Evolutionary conservation across 2,797 vertebrate genomes (phyloP).

Genomic region (Lepidocolaptes lacrymiger): DNA sequence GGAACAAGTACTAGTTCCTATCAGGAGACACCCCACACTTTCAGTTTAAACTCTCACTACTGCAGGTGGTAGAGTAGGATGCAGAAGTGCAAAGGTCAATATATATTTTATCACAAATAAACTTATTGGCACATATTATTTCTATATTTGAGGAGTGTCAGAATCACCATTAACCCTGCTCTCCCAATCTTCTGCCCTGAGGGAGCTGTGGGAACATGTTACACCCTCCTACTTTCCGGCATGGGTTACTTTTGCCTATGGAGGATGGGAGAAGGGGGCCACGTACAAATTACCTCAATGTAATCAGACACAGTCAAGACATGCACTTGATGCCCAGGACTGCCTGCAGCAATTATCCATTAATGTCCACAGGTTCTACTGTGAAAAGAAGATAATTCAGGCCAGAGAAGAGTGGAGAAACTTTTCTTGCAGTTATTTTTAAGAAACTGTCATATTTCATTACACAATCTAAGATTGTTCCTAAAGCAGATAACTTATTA

Average conservation of each 20-base stretch:
- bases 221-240: background rate
- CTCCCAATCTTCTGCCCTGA: background rate
- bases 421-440: background rate
- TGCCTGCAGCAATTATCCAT: background rate
- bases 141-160: background rate
- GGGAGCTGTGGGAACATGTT: background rate
- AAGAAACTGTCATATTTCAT: background rate
- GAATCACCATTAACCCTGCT: background rate
- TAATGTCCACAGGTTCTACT: background rate
- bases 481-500: background rate
- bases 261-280: background rate
- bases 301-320: background rate
- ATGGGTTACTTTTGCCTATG: background rate
- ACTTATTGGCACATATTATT: background rate
- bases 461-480: background rate
- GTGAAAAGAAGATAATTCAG: background rate
- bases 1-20: background rate
- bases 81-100: background rate
- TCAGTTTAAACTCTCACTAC: background rate
- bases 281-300: background rate
- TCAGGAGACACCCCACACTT: background rate
- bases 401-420: background rate
- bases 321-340: background rate
- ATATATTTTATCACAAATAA: background rate
- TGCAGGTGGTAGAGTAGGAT: background rate